Base-by-base conservation (phyloP, 2,113 vertebrate genomes). In the Oryzias celebensis region DNA sequence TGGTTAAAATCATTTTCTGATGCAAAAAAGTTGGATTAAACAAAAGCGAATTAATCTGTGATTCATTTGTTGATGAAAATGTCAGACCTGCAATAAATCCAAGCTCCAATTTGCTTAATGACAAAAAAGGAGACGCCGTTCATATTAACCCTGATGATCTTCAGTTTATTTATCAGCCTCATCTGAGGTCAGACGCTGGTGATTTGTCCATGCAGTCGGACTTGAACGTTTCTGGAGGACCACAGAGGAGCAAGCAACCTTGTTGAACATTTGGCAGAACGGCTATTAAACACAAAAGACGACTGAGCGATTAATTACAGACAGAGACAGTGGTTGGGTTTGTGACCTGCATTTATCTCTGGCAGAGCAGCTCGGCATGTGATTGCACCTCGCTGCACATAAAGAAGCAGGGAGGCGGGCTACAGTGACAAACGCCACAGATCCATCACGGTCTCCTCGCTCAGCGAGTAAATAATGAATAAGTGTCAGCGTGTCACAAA, bases 401-500 rank as follows among this genome's bases (percentile, higher is more conserved):
- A 5, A 59, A 26, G 42, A 58, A 48, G 57, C 46, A 52, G 65
- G 16, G 2, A 49, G 61, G 47, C 36, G 48, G 23, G 12, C 53
- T 51, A 16, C 3, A 5, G n/a, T 42, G 64, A 65, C 69, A 64
- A 42, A 65, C 43, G 22, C 1, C 2, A 12, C 24, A 23, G 5
- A 62, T 57, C 58, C 16, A 49, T 58, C 47, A 49, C 15, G 24
- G 44, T 53, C 57, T 26, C 16, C 52, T 51, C 48, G 10, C 65
- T 64, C 18, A 14, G 43, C 50, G 31, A 73, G 52, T 4, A 52
- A 69, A 65, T 45, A 26, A 61, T 60, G 52, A 79, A 59, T 63
- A 44, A 73, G 31, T 49, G 24, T 51, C 3, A 53, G 63, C 65
- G 15, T 6, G 26, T 52, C 13, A 58, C 71, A 41, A 23, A 45